These are phyloP conservation scores for Sycobia sp. DNA, from an alignment of 1,140 invertebrate genomes.

Conservation along the genomic window DNA sequence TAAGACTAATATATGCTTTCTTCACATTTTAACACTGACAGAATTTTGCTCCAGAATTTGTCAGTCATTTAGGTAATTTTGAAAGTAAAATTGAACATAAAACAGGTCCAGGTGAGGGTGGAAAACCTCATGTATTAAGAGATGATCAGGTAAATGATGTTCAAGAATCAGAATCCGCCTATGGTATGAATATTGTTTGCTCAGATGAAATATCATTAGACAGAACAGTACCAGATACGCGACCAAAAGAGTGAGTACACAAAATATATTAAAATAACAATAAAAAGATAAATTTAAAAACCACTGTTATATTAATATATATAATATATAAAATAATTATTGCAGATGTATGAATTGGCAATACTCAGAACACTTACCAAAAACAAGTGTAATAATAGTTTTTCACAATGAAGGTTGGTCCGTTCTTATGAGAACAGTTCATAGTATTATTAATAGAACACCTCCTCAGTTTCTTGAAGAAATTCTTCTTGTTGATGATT, in stretches of 20 bases:
- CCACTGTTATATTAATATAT: not conserved
- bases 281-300: not conserved
- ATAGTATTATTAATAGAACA: slow-evolving; percentile 91
- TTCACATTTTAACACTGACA: slow-evolving; percentile 1
- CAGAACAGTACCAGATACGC: slow-evolving; percentile 84
- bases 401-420: slow-evolving; percentile 99
- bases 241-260: slow-evolving; percentile 77
- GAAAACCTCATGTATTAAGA: slow-evolving; percentile 75
- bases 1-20: slow-evolving; percentile 9
- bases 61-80: slow-evolving; percentile 67
- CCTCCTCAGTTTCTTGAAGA: slow-evolving; percentile 91
- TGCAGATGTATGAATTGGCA: slow-evolving; percentile 93
- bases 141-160: slow-evolving; percentile 79
- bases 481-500: slow-evolving; percentile 97
- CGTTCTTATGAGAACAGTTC: slow-evolving; percentile 93
- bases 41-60: slow-evolving; percentile 42
- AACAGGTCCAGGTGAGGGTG: slow-evolving; percentile 83
- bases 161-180: slow-evolving; percentile 79
- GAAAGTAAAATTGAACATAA: slow-evolving; percentile 68
- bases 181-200: slow-evolving; percentile 96
- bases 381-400: slow-evolving; percentile 94
- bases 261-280: not conserved
- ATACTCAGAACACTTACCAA: slow-evolving; percentile 87
- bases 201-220: slow-evolving; percentile 89
- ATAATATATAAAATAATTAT: slow-evolving; percentile 16